Evolutionary conservation across 92 coral and sea anemone genomes (phyloP).

Genomic region (Parazoanthus swiftii): DNA sequence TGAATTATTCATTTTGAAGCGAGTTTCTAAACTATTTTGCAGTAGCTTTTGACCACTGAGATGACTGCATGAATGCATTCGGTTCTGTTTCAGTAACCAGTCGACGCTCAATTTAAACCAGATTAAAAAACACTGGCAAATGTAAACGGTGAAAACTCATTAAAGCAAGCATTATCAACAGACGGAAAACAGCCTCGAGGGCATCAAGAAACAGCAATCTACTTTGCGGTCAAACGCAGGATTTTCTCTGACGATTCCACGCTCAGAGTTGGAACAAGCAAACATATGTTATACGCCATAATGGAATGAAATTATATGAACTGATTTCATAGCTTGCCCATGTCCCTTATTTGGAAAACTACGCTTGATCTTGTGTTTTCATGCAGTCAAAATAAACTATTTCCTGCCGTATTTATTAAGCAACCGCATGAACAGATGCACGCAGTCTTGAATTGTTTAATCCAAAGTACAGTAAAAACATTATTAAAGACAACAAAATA

Average conservation of each 20-base stretch:
- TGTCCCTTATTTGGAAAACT: not conserved
- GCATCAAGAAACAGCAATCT: not conserved
- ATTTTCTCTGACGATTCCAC: not conserved
- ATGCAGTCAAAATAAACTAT: not conserved
- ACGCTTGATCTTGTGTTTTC: not conserved
- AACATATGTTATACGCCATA: not conserved
- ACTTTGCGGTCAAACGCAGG: not conserved
- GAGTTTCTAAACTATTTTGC: too few relatives aligned
- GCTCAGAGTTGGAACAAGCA: not conserved
- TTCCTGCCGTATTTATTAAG: not conserved
- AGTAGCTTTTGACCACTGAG: not conserved
- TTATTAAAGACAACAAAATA: not conserved
- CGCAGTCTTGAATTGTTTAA: not conserved
- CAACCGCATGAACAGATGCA: not conserved
- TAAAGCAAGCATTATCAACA: not conserved
- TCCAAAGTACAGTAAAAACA: not conserved
- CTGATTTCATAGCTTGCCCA: too few relatives aligned
- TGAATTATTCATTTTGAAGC: not conserved
- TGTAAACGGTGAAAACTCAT: too few relatives aligned
- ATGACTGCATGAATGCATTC: too few relatives aligned
- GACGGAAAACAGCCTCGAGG: not conserved
- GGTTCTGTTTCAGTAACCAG: not conserved
- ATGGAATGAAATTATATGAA: not conserved
- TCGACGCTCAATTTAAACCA: not conserved
- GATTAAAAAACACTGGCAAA: not conserved